phyloP scores from a whole-genome alignment of 2,113 vertebrate species.

The Vombatus ursinus region DNA sequence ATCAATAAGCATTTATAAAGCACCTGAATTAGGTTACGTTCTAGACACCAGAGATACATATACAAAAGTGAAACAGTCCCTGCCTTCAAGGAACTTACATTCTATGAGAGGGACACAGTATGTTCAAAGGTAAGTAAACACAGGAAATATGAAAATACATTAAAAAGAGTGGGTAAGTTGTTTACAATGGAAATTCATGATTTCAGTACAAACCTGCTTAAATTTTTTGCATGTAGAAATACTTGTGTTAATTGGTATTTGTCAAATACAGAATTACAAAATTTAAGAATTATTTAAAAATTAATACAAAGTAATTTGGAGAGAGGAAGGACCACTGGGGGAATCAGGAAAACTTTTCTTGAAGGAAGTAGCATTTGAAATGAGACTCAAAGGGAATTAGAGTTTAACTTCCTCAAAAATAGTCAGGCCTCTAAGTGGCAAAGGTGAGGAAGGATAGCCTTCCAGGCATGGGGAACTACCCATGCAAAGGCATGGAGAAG shows the following conservation, averaged over 20 bases:
- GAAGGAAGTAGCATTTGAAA: neutral
- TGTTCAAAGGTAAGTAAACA: neutral
- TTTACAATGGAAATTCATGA: neutral
- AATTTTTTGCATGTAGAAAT: neutral
- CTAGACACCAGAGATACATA: neutral
- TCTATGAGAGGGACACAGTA: neutral
- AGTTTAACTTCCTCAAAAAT: neutral
- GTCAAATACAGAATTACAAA: neutral
- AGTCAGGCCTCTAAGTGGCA: neutral
- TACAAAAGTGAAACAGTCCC: neutral
- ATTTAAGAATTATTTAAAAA: neutral
- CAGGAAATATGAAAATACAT: neutral
- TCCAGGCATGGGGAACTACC: neutral
- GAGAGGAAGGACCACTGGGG: neutral
- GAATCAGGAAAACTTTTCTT: neutral
- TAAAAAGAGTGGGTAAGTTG: neutral
- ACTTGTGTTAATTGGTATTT: neutral
- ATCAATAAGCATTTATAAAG: too few species aligned
- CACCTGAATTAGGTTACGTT: too few species aligned
- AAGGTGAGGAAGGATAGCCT: neutral
- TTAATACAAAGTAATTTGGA: neutral
- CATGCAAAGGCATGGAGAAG: neutral
- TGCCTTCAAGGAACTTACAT: neutral
- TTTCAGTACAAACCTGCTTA: neutral
- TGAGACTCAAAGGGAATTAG: neutral